Evolutionary conservation across 2,797 vertebrate species (phyloP), one percentile per base, ranked within the genome.

Genomic region (Buphagus erythrorhynchus): DNA sequence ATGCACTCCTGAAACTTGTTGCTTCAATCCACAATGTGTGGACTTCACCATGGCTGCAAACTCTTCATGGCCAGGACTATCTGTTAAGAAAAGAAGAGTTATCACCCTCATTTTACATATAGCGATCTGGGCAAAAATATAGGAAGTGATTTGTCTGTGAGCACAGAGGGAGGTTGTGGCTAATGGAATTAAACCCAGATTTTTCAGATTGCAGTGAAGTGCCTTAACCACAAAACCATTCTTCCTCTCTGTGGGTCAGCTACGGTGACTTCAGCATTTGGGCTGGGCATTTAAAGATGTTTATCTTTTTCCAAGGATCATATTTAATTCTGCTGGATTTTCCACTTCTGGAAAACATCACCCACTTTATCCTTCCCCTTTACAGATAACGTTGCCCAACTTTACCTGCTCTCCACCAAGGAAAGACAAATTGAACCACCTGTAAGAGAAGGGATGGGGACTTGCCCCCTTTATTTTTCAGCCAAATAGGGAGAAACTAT

Each of bases 101-200:
- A 4, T 51, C 4, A 7, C 16, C 26, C 18, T 33, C 10, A 20
- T 86, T 83, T 90, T 69, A 22, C 17, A 16, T 13, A 21, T 2
- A 68, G 62, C 10, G 33, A 66, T n/a, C 46, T 35, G 66, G 73
- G 51, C 58, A 78, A 74, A 90, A 85, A 40, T 22, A 26, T 35
- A 58, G 6, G 24, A 81, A 93, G 55, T 22, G 49, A 55, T 92
- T 91, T 91, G 81, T 81, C 73, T 63, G 55, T 73, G 69, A 75
- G 68, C 76, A 16, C 0, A 5, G 19, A 45, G 43, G 33, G 68
- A 86, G 9, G 36, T 46, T 90, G 85, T 58, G 73, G 73, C 45
- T 94, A 29, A 38, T 78, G 58, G 82, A 95, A 91, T 84, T 58
- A 88, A 90, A 95, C 62, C 36, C 68, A 89, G 92, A 88, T 84